Evolutionary conservation across 2,888 invertebrate species (phyloP).

Genomic region (Lottia scabra): DNA sequence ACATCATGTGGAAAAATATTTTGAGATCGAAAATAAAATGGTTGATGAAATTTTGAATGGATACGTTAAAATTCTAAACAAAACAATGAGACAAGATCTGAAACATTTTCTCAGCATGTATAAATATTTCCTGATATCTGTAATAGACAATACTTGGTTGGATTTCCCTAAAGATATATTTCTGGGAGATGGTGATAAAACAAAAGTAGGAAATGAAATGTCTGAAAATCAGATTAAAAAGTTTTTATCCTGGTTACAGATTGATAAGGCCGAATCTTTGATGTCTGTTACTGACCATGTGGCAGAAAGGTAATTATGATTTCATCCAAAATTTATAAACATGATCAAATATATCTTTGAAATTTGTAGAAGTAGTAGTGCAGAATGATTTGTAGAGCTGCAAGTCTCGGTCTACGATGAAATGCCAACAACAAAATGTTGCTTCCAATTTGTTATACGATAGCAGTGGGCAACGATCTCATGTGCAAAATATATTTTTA

Average conservation of each 20-base stretch:
- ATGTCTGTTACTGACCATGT: conserved; percentile 41
- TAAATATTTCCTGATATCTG: conserved; percentile 47
- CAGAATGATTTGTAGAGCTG: too few relatives aligned
- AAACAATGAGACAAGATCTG: conserved; percentile 45
- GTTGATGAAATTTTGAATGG: conserved; percentile 40
- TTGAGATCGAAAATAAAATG: conserved; percentile 33
- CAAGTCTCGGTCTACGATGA: too few relatives aligned
- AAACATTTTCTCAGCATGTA: conserved; percentile 46
- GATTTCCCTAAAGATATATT: conserved; percentile 57
- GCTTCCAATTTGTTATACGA: too few relatives aligned
- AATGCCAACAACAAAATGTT: too few relatives aligned
- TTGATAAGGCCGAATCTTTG: conserved; percentile 54
- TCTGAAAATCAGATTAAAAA: conserved; percentile 38
- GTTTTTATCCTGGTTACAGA: conserved; percentile 56
- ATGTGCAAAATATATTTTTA: too few relatives aligned
- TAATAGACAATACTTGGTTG: conserved; percentile 59
- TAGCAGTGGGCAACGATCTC: too few relatives aligned
- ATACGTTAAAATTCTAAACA: conserved; percentile 50
- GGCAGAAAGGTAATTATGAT: conserved; percentile 36
- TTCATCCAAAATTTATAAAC: not conserved
- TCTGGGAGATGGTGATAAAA: conserved; percentile 39
- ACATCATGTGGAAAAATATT: conserved; percentile 30
- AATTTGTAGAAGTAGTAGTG: conserved; percentile 2
- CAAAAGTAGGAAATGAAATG: conserved; percentile 19
- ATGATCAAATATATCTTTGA: not conserved